phyloP scores from a whole-genome alignment of 2,113 vertebrate species.

The Haemorhous mexicanus region DNA sequence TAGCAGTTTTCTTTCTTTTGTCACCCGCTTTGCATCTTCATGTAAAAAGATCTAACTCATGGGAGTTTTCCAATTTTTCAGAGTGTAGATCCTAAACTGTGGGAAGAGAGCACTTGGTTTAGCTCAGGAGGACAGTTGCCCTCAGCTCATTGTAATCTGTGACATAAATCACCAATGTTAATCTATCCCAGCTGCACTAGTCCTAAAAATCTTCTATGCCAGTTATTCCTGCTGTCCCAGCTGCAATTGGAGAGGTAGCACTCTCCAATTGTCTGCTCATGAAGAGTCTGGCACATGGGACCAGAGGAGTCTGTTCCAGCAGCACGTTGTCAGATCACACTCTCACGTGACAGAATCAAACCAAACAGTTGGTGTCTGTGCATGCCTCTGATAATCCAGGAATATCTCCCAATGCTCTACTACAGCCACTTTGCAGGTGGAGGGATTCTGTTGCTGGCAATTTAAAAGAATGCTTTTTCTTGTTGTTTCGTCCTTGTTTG shows the following conservation, averaged over 20 bases:
- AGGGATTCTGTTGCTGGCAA: neutral
- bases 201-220: neutral
- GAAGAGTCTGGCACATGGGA: neutral
- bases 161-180: neutral
- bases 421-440: neutral
- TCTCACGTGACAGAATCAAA: neutral
- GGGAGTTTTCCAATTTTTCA: neutral
- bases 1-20: neutral
- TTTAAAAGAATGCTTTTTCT: neutral
- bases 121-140: neutral
- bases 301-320: neutral
- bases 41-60: neutral
- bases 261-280: neutral
- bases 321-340: fast-evolving
- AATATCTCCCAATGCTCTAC: neutral
- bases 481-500: neutral
- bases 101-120: neutral
- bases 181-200: neutral
- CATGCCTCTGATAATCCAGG: neutral
- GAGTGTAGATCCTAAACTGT: neutral
- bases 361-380: neutral
- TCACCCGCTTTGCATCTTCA: neutral
- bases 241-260: neutral
- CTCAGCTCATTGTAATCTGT: neutral
- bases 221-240: neutral